Evolutionary conservation across 2,797 vertebrate species (phyloP).

Genomic region (Ctenochaetus hawaiiensis): DNA sequence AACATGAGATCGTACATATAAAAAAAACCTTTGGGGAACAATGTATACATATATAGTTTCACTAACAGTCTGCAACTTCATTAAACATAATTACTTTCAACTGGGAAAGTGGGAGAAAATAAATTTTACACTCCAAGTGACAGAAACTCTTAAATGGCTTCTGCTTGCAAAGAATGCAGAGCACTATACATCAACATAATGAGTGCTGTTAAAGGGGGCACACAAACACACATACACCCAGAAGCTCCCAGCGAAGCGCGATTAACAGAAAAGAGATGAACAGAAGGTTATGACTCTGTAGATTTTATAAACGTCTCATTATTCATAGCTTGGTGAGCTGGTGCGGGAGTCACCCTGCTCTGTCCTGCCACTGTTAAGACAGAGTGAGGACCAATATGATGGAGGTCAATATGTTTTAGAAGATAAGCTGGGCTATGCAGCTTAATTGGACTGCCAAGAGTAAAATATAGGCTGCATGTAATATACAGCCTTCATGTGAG

Average conservation of each 20-base stretch:
- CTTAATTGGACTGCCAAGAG: constrained; percentile 30
- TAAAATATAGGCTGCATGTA: constrained; percentile 15
- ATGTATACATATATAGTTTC: constrained; percentile 38
- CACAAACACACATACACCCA: constrained; percentile 27
- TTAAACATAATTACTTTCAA: constrained; percentile 60
- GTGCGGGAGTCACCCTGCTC: constrained; percentile 10
- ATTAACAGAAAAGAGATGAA: constrained; percentile 14
- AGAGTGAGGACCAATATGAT: constrained; percentile 28
- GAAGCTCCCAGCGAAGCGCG: constrained; percentile 8
- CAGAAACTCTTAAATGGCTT: constrained; percentile 57
- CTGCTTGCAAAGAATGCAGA: constrained; percentile 32
- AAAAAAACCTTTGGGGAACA: constrained; percentile 41
- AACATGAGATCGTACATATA: constrained; percentile 8
- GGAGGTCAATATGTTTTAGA: constrained; percentile 25
- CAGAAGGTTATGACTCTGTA: constrained; percentile 17
- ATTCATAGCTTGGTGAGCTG: constrained; percentile 11
- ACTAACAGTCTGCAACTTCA: constrained; percentile 53
- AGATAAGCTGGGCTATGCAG: constrained; percentile 41
- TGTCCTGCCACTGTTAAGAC: constrained; percentile 13
- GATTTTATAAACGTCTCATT: constrained; percentile 22
- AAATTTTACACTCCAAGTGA: constrained; percentile 55
- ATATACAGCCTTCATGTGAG: constrained; percentile 12
- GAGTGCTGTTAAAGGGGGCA: constrained; percentile 31
- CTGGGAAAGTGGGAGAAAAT: constrained; percentile 34
- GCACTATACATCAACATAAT: constrained; percentile 61